Percentiles rank a stretch among this genome's conserved stretches.
phyloP scores from a whole-genome alignment of 2,113 vertebrate genomes.

The Brevimyrus niger region DNA sequence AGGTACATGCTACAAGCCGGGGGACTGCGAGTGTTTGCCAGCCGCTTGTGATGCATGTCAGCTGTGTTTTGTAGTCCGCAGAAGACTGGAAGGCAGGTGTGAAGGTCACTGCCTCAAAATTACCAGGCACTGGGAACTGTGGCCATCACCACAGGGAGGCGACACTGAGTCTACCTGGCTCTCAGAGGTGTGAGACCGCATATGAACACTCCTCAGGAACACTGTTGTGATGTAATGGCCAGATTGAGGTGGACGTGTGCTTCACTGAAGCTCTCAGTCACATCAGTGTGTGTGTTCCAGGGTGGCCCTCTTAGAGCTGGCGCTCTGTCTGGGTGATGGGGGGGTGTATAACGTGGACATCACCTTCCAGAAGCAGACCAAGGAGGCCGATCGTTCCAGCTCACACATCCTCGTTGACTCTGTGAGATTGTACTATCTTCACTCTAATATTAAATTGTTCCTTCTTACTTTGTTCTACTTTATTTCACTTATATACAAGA shows the following conservation, averaged over 20 bases:
- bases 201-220: neutral
- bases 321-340: constrained; percentile 63
- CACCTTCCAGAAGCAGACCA: constrained; percentile 58
- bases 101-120: constrained; percentile 38
- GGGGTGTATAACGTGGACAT: constrained; percentile 67
- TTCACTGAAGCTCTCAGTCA: neutral
- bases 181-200: constrained; percentile 57
- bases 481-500: neutral
- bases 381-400: constrained; percentile 30
- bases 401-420: constrained; percentile 74
- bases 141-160: constrained; percentile 39
- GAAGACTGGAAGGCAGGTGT: constrained; percentile 70
- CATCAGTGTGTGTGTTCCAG: constrained; percentile 42
- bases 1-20: constrained; percentile 50
- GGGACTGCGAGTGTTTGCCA: neutral
- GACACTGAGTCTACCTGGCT: constrained; percentile 52
- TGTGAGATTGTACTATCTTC: constrained; percentile 54
- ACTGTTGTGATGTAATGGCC: neutral
- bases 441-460: neutral
- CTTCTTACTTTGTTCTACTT: neutral
- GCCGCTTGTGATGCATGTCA: neutral
- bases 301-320: constrained; percentile 53
- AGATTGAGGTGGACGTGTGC: neutral
- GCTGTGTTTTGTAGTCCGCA: constrained; percentile 48
- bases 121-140: constrained; percentile 43